Percentiles rank a stretch among this genome's conserved stretches.
Evolutionary conservation across 2,797 vertebrate species (phyloP).

Genomic region (Parotocinclus haroldoi): DNA sequence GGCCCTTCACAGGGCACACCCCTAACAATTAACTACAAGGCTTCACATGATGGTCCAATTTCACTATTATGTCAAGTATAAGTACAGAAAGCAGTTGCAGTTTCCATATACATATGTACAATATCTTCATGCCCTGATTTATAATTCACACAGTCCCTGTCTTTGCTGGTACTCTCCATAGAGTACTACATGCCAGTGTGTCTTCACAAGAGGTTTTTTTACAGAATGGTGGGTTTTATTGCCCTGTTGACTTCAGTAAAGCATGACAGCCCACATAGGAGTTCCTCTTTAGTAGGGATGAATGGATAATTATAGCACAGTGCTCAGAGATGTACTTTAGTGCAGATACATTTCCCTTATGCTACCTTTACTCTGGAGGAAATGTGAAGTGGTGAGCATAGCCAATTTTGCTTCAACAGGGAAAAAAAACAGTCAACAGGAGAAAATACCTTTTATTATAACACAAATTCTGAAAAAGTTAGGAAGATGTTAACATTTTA

Average conservation of each 20-base stretch:
- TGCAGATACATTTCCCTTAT: conserved; percentile 32
- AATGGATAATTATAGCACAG: conserved; percentile 30
- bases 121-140: conserved; percentile 32
- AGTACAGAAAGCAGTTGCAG: no score
- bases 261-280: conserved; percentile 2
- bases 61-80: no score
- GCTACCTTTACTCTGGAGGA: conserved; percentile 14
- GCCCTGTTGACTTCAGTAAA: conserved; percentile 6
- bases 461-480: background rate
- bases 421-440: background rate
- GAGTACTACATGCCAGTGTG: background rate
- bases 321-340: background rate
- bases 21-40: no score
- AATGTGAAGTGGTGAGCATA: conserved; percentile 12
- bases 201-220: conserved; percentile 3
- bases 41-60: no score
- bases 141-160: conserved; percentile 15
- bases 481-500: background rate
- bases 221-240: conserved; percentile 20
- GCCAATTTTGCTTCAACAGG: conserved; percentile 1
- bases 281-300: conserved; percentile 4
- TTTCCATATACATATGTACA: background rate
- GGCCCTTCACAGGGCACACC: no score
- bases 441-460: no score
- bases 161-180: conserved; percentile 2